Evolutionary conservation across 2,888 invertebrate species (phyloP), one percentile per base, ranked within the genome.

Genomic region (Eristalis intricaria): DNA sequence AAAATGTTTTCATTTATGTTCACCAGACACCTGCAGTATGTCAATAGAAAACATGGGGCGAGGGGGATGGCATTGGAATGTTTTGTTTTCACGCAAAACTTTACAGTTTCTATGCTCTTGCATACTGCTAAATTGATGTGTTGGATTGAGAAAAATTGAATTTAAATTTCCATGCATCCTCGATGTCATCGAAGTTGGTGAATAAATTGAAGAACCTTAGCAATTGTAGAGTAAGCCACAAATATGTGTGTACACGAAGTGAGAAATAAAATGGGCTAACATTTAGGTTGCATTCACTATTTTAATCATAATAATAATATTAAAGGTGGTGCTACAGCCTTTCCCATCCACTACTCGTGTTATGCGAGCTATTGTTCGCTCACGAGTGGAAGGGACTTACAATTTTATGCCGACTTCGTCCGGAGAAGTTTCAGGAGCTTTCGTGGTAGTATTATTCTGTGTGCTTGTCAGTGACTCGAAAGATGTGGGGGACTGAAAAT

Each of bases 1-100:
- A 84, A 87, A 87, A 87, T 87, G 83, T 87, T 84, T 87, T 83
- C 87, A 75, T 87, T 87, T 79, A 64, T 87, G 83, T 87, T 71
- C 61, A 64, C 26, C 66, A 76, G 75, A 80, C 83, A 87, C 83
- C 87, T 87, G 78, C 32, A 79, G 66, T 79, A 71, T 86, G 86
- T 85, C 81, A 77, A 43, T 77, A 71, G 68, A 19, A n/a, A 19
- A 50, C 7, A 32, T 8, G 32, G 32, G 8, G 10, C 7, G 19
- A 8, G 8, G 19, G 50, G 32, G 1, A 1, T 2, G 19, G 8
- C 8, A 50, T 4, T 19, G 50, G 50, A 50, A 19, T 50, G 50
- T 50, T 50, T 50, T 50, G 19, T 19, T 19, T 19, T 19, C 19
- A 50, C 19, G 19, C 19, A 7, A 50, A 50, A 50, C 5, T 50